Percentiles rank a stretch among this genome's conserved stretches.
These are phyloP conservation scores for Oriolus oriolus DNA, from an alignment of 2,113 vertebrate species.

Conservation along the genomic window DNA sequence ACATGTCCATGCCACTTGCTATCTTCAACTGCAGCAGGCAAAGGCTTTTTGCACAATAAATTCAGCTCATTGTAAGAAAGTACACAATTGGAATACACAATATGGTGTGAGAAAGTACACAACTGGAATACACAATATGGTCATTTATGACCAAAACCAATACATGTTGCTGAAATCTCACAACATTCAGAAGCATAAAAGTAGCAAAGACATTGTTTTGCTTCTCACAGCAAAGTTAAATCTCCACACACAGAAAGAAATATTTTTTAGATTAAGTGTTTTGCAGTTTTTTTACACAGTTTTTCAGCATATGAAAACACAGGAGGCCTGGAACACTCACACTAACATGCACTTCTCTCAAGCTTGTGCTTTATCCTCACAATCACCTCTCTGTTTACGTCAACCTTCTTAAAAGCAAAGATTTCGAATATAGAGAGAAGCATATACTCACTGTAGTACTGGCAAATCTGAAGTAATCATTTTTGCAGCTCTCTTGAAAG, in stretches of 20 bases:
- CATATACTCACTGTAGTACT: constrained; percentile 88
- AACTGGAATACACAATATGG: neutral
- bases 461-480: constrained; percentile 98
- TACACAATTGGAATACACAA: neutral
- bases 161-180: neutral
- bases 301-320: neutral
- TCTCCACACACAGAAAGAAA: neutral
- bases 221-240: neutral
- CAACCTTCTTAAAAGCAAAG: neutral
- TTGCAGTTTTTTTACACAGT: neutral
- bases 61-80: neutral
- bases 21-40: neutral
- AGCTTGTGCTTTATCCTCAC: neutral
- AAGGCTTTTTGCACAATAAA: neutral
- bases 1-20: neutral
- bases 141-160: neutral
- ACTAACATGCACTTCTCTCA: neutral
- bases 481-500: constrained; percentile 67
- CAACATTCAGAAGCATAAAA: neutral
- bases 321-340: neutral
- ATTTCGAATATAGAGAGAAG: neutral
- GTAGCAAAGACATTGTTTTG: neutral
- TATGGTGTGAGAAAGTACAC: neutral
- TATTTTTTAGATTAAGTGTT: neutral
- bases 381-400: neutral